These are phyloP conservation scores for Parapsyche elsis DNA, from an alignment of 1,140 invertebrate genomes.

Conservation along the genomic window DNA sequence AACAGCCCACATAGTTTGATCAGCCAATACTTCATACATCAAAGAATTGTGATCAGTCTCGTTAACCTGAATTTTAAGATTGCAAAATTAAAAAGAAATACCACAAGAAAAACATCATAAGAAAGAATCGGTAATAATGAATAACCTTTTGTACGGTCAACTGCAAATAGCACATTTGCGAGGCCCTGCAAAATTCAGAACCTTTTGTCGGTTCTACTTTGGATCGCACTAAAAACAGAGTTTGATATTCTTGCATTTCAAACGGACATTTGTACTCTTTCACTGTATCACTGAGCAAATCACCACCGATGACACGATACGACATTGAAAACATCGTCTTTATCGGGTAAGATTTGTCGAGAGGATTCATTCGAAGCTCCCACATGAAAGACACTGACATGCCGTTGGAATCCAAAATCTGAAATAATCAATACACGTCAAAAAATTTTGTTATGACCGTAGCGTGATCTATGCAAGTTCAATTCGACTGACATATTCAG, in stretches of 20 bases:
- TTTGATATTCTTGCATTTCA: slow-evolving; percentile 73
- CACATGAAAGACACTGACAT: slow-evolving; percentile 85
- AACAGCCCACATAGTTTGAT: slow-evolving; percentile 92
- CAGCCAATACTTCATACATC: slow-evolving; percentile 93
- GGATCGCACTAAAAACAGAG: slow-evolving; percentile 84
- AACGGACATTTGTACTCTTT: slow-evolving; percentile 69
- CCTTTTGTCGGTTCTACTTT: slow-evolving; percentile 84
- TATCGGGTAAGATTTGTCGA: slow-evolving; percentile 69
- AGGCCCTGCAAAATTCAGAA: slow-evolving; percentile 87
- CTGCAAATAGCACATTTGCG: slow-evolving; percentile 87
- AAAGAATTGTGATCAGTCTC: slow-evolving; percentile 73
- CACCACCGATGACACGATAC: slow-evolving; percentile 68
- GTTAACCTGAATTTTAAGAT: slow-evolving; percentile 61
- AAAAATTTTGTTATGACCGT: too few species aligned
- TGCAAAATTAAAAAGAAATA: slow-evolving; percentile 44
- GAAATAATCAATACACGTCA: too few species aligned
- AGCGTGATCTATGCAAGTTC: too few species aligned
- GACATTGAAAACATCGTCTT: slow-evolving; percentile 78
- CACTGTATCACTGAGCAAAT: slow-evolving; percentile 64
- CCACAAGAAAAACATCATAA: background rate
- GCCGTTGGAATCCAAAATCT: slow-evolving; percentile 68
- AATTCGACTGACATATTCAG: slow-evolving; percentile 54
- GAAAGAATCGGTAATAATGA: slow-evolving; percentile 4
- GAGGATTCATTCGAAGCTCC: slow-evolving; percentile 77
- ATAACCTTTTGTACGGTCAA: slow-evolving; percentile 68